A percentile compares a stretch with the other conserved stretches of the same genome.
Conservation (phyloP, 2,113 vertebrate genomes). For the Lepidothrix coronata region DNA sequence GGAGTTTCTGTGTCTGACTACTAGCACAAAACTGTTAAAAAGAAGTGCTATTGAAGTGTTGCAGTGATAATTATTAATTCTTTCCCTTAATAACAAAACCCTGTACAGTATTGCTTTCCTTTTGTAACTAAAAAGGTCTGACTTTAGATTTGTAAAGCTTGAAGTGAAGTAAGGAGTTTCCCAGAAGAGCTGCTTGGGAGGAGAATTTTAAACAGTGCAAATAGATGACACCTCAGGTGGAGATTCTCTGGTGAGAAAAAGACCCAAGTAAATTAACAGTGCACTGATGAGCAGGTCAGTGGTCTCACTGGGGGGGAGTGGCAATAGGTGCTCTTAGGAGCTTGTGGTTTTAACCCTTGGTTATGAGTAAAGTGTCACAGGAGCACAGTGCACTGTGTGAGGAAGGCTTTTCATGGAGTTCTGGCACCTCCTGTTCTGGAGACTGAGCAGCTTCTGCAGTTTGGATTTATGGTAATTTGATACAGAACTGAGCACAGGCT, state of each 20-base stretch:
- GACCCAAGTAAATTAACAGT: background rate
- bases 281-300: background rate
- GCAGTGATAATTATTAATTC: background rate
- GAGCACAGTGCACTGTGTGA: background rate
- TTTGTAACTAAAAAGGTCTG: background rate
- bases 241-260: background rate
- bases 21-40: slow-evolving; percentile 23
- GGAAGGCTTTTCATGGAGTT: background rate
- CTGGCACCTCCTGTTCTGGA: background rate
- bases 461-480: background rate
- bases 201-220: background rate
- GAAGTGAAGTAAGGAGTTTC: background rate
- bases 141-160: background rate
- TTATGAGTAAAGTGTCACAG: background rate
- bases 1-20: slow-evolving; percentile 5
- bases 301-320: background rate
- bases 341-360: background rate
- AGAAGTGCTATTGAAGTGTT: background rate
- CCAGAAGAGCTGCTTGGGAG: background rate
- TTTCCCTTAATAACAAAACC: background rate
- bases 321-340: background rate
- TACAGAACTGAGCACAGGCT: background rate
- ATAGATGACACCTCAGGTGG: background rate
- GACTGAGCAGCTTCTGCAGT: background rate
- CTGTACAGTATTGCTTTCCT: background rate